Evolutionary conservation across 2,797 vertebrate genomes (phyloP).

Genomic region (Anolis apletophallus): DNA sequence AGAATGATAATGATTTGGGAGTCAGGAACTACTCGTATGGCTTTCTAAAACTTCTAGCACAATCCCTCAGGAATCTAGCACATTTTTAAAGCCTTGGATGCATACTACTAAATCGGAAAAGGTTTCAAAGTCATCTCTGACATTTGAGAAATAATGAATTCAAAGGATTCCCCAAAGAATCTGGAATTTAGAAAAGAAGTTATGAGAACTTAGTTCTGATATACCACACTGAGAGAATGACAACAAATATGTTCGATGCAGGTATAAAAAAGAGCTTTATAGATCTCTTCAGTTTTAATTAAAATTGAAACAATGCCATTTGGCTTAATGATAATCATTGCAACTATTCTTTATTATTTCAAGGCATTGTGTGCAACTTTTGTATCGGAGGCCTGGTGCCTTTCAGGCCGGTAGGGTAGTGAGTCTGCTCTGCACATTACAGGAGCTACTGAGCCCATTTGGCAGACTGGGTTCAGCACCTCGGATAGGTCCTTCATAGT

Average conservation of each 20-base stretch:
- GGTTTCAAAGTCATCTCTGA: not conserved
- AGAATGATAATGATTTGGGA: conserved; percentile 10
- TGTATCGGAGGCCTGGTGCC: not conserved
- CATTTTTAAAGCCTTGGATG: not conserved
- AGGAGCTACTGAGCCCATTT: no score
- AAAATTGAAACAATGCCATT: no score
- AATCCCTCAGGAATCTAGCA: not conserved
- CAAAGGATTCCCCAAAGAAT: not conserved
- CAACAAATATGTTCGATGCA: not conserved
- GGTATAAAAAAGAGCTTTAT: not conserved
- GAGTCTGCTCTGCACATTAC: no score
- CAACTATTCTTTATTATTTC: not conserved
- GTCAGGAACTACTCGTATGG: not conserved
- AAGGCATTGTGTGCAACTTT: not conserved
- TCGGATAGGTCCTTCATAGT: no score
- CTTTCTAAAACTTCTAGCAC: conserved; percentile 26
- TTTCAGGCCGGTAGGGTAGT: no score
- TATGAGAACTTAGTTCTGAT: not conserved
- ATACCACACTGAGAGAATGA: not conserved
- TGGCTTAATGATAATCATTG: conserved; percentile 12
- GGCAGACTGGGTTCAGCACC: no score
- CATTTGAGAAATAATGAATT: not conserved
- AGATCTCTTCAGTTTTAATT: not conserved
- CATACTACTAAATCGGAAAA: not conserved
- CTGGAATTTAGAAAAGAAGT: not conserved